These are phyloP conservation scores for Stegophylla sp. DNA, from an alignment of 2,888 invertebrate genomes.

Conservation along the genomic window DNA sequence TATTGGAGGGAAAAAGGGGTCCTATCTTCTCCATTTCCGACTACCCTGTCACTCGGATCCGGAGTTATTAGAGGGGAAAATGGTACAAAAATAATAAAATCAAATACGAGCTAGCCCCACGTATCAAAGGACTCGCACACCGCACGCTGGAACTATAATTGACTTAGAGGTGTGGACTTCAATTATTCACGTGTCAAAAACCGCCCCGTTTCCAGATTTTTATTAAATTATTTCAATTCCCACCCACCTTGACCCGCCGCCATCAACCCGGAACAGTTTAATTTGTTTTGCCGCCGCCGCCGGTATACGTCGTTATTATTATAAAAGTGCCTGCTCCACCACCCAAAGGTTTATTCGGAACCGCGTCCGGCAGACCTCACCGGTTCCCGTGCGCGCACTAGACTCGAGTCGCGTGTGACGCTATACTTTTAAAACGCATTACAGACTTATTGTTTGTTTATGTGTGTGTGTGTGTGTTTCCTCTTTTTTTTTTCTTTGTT, in stretches of 20 bases:
- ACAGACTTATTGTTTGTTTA: constrained; percentile 13
- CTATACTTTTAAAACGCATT: constrained; percentile 51
- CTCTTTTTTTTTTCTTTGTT: constrained; percentile 6
- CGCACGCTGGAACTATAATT: not conserved
- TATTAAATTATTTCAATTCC: not conserved
- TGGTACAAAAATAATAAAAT: no score
- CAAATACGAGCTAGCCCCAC: no score
- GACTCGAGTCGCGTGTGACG: constrained; percentile 39
- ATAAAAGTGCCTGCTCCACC: constrained; percentile 9
- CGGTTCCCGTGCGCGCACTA: no score
- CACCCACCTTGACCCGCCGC: no score
- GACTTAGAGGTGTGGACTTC: not conserved
- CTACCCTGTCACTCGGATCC: no score
- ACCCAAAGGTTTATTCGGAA: constrained; percentile 39
- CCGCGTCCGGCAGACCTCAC: not conserved
- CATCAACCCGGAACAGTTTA: constrained; percentile 15
- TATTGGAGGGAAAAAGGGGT: no score
- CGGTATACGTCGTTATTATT: constrained; percentile 5
- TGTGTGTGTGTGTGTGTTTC: not conserved
- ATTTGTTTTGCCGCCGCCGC: constrained; percentile 26
- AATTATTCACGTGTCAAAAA: constrained; percentile 29
- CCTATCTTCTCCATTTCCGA: no score
- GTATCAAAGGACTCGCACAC: not conserved
- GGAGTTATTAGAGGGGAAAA: no score
- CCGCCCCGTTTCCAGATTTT: not conserved